Base-by-base conservation (phyloP, 1,140 invertebrate species). In the Drosophila asahinai region DNA sequence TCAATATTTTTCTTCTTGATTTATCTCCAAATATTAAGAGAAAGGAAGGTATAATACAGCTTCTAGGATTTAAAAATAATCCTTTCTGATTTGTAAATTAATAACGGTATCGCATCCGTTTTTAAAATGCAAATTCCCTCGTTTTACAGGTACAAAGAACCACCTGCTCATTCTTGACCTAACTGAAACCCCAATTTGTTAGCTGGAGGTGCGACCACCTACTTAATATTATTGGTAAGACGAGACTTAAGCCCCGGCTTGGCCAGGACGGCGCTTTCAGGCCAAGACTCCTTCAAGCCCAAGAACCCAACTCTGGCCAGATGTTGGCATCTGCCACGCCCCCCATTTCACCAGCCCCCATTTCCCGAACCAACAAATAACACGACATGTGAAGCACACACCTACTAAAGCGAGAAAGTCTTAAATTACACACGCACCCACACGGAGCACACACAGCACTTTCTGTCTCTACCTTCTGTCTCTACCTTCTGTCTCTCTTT, bases 381-480 rank as follows among this genome's bases (percentile, higher is more conserved):
- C 66, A 60, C 54, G 66, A 72, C 55, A 68, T 45, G 58, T 54
- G 57, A 51, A 33, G 47, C 47, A 76, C 61, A 77, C 71, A 77
- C 66, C 66, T 72, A 65, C 60, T 22, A 43, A 83, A 74, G 81
- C 68, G 84, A 87, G 84, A 87, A 89, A 84, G 84, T 89, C 84
- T 84, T 87, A 84, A 84, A 81, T 89, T 90, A 89, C 84, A 84
- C 70, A 89, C 70, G 66, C 84, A 90, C 86, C 86, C 77, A 87
- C 83, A 82, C 71, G 59, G 47, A 58, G n/a, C 38, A 27, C 66
- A 27, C 66, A 65, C 43, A 66, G 61, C 48, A 70, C 58, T 54
- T 48, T 77, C 54, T 66, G 25, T 43, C 45, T 64, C 47, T 58
- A 55, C 61, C 55, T 63, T 70, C 45, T 49, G 5, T 8, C n/a